phyloP scores from a whole-genome alignment of 2,888 invertebrate genomes.

The Chalcis sispes region DNA sequence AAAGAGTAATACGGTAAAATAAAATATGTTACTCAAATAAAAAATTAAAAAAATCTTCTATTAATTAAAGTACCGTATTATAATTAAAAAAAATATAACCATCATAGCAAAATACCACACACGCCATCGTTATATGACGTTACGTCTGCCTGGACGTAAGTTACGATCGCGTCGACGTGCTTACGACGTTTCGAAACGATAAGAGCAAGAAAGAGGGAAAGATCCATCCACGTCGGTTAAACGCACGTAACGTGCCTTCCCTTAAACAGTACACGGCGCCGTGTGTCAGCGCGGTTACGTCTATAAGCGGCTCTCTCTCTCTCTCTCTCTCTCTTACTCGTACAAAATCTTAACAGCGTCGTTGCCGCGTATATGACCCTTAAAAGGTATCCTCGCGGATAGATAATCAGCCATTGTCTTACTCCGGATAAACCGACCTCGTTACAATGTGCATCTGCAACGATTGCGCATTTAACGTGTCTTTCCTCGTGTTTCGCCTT shows the following conservation, averaged over 20 bases:
- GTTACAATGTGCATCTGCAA: constrained; percentile 56
- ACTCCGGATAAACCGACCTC: constrained; percentile 63
- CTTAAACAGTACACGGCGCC: no score
- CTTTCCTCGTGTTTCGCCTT: not conserved
- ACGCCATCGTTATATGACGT: no score
- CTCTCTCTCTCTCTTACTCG: no score
- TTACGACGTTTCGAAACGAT: constrained; percentile 5
- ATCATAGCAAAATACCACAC: no score
- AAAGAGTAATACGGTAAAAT: no score
- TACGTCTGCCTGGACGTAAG: constrained; percentile 42
- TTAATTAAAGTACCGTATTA: no score
- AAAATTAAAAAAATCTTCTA: no score
- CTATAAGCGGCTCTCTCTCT: not conserved
- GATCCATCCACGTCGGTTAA: constrained; percentile 18
- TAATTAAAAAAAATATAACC: no score
- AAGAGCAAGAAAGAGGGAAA: not conserved
- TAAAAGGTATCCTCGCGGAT: constrained; percentile 65
- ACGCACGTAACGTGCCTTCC: constrained; percentile 24
- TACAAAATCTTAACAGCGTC: not conserved
- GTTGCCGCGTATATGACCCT: constrained; percentile 51
- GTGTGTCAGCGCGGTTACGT: constrained; percentile 1
- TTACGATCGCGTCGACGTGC: constrained; percentile 25
- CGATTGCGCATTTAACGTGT: constrained; percentile 56
- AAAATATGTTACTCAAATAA: no score
- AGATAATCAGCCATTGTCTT: constrained; percentile 73